Percentiles rank a stretch among this genome's conserved stretches.
phyloP scores from a whole-genome alignment of 2,888 invertebrate genomes.

The Orthosia cruda region DNA sequence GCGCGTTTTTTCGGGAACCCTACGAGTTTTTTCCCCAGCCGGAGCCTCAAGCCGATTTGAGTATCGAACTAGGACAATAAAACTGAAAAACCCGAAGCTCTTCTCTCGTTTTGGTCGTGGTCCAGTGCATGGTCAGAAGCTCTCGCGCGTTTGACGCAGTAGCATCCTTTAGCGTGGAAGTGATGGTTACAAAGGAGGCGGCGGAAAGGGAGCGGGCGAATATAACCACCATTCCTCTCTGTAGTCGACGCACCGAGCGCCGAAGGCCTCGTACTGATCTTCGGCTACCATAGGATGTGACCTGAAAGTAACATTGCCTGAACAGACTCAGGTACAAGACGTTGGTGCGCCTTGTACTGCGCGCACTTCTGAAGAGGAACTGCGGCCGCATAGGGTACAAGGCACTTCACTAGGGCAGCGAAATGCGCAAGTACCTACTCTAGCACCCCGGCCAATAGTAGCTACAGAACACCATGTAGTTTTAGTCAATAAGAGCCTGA shows the following conservation, averaged over 20 bases:
- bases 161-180: too few species aligned
- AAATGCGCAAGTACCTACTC: background rate
- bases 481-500: too few species aligned
- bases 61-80: background rate
- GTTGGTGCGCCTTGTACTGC: background rate
- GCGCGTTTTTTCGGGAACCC: background rate
- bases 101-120: background rate
- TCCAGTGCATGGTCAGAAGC: background rate
- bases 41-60: background rate
- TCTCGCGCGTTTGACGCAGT: background rate
- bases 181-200: background rate
- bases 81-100: background rate
- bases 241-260: too few species aligned
- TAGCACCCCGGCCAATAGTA: background rate
- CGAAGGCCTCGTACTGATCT: too few species aligned
- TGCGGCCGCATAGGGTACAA: background rate
- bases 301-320: background rate
- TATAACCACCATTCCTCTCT: too few species aligned
- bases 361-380: too few species aligned
- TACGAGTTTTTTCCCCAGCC: background rate
- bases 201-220: too few species aligned
- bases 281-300: too few species aligned
- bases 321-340: background rate
- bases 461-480: background rate
- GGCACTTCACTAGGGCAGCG: background rate